phyloP scores from a whole-genome alignment of 2,888 invertebrate genomes.

The Andrena flavipes region DNA sequence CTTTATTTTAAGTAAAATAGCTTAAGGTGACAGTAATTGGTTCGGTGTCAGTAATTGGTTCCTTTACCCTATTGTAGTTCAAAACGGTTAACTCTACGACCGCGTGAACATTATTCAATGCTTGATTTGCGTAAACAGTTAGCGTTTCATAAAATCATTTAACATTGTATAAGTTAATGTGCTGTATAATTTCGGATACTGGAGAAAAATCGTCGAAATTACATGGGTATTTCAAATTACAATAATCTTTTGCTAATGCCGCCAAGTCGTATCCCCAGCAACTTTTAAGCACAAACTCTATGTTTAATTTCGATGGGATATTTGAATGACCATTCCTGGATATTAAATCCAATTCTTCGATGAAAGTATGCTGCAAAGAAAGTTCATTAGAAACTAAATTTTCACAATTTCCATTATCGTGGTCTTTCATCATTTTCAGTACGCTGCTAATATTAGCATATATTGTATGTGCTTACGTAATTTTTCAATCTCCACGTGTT shows the following conservation, averaged over 20 bases:
- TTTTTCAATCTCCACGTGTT: background rate
- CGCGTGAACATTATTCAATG: background rate
- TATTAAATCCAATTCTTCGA: constrained; percentile 30
- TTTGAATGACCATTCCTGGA: constrained; percentile 14
- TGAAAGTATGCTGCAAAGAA: constrained; percentile 24
- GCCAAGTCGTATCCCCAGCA: constrained; percentile 32
- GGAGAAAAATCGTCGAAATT: constrained; percentile 36
- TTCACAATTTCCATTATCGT: background rate
- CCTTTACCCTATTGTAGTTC: background rate
- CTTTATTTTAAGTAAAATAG: too few relatives aligned
- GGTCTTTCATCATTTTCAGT: background rate
- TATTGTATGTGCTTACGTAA: constrained; percentile 11
- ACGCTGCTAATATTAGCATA: background rate
- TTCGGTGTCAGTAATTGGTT: too few relatives aligned
- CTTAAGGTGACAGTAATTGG: too few relatives aligned
- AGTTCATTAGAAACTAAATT: background rate
- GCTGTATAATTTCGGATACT: constrained; percentile 31
- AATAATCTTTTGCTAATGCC: constrained; percentile 31
- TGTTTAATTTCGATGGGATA: constrained; percentile 22
- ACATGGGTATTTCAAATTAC: constrained; percentile 17
- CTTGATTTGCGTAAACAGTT: background rate
- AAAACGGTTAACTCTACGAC: background rate
- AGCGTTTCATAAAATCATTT: background rate
- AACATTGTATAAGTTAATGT: constrained; percentile 17
- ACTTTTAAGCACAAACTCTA: constrained; percentile 39